Percentiles rank a stretch among this genome's conserved stretches.
These are phyloP conservation scores for Cacatua alba DNA, from an alignment of 2,113 vertebrate species.

Conservation along the genomic window DNA sequence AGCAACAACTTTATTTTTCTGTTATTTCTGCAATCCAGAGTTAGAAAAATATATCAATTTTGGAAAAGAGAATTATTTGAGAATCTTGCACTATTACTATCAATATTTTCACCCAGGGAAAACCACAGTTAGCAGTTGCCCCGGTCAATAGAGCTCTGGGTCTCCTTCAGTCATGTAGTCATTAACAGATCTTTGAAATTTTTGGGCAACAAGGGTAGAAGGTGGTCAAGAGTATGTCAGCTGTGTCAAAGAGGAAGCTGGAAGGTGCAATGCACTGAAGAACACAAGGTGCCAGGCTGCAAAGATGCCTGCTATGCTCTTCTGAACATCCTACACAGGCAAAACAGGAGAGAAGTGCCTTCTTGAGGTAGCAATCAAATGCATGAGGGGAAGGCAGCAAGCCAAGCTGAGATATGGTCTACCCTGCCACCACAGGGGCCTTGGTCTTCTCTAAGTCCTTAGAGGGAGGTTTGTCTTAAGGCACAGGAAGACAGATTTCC, in stretches of 20 bases:
- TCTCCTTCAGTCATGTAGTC: not conserved
- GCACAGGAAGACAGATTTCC: not conserved
- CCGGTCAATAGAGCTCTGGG: not conserved
- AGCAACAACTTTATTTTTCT: not conserved
- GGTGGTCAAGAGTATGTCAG: not conserved
- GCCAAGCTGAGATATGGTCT: not conserved
- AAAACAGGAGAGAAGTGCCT: not conserved
- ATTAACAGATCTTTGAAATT: not conserved
- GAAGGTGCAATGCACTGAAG: not conserved
- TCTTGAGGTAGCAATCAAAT: not conserved
- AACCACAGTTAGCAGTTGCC: not conserved
- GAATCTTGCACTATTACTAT: not conserved
- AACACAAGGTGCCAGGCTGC: rapidly evolving
- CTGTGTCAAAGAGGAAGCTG: not conserved
- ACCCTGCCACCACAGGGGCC: not conserved
- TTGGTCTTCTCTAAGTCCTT: not conserved
- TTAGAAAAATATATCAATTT: not conserved
- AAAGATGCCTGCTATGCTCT: not conserved
- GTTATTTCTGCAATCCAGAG: not conserved
- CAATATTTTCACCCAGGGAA: not conserved
- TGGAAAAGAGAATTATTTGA: not conserved
- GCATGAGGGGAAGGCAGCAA: not conserved
- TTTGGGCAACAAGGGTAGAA: not conserved
- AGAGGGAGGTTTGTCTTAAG: not conserved
- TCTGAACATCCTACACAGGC: not conserved